These are phyloP conservation scores for Berghia stephanieae DNA, from an alignment of 1,140 invertebrate species.

Conservation along the genomic window DNA sequence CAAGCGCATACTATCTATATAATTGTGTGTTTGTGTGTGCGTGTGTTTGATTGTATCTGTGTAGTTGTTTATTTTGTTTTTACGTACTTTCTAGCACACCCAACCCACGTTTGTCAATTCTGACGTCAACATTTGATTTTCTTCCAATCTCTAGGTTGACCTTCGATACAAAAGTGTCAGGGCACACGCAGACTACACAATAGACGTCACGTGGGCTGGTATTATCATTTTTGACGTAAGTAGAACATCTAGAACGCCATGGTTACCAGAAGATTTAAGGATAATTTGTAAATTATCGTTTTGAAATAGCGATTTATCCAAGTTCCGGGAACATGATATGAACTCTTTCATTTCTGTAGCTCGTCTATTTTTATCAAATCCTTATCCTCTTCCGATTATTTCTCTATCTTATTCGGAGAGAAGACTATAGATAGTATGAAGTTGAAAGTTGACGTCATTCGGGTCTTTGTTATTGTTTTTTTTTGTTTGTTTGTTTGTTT, in stretches of 20 bases:
- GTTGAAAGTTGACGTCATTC: no score
- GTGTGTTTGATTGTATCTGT: background rate
- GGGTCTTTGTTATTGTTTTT: no score
- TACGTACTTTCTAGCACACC: background rate
- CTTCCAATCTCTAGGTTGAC: constrained; percentile 33
- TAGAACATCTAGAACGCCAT: background rate
- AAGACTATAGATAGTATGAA: no score
- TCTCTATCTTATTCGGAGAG: no score
- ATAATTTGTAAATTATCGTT: background rate
- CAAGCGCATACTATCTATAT: background rate
- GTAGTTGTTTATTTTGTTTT: background rate
- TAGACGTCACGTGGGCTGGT: constrained; percentile 43
- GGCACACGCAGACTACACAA: constrained; percentile 25
- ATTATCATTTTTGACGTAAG: constrained; percentile 44
- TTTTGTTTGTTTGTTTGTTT: no score
- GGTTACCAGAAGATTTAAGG: background rate
- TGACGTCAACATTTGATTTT: background rate
- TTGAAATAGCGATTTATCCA: background rate
- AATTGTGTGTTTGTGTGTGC: background rate
- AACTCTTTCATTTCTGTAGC: background rate
- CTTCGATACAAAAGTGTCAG: constrained; percentile 37
- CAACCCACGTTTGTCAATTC: background rate
- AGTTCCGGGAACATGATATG: background rate
- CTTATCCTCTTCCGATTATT: no score
- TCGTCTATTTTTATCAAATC: no score